Base-by-base conservation (phyloP, 1,140 invertebrate species). In the Lanistes nyassanus region DNA sequence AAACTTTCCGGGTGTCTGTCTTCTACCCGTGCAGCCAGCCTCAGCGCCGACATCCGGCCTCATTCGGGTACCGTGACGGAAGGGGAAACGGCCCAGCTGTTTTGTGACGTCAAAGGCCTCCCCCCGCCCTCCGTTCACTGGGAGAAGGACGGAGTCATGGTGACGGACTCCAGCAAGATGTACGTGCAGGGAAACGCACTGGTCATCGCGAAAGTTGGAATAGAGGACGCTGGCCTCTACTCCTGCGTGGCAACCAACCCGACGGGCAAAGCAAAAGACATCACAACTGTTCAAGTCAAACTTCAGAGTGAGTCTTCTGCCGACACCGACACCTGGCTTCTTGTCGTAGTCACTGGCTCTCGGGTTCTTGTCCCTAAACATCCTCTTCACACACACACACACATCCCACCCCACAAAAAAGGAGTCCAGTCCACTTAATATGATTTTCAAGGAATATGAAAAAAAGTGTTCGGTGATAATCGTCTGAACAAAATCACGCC, bases 171-270 rank as follows among this genome's bases (percentile, higher is more conserved):
- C 23, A 55, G 67, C 29, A 80, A 78, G 56, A 69, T 80, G 23
- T 80, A 67, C 56, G 77, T 83, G n/a, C 70, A 67, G n/a, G 73
- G 77, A 23, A 76, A 75, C 21, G 76, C 76, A 31, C 73, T 85
- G 60, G 72, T 78, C 23, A 76, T 85, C 34, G 70, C 66, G 5
- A 71, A 74, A 13, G 70, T 81, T 2, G 72, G 76, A 31, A 73
- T 83, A 42, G 83, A 85, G 56, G 80, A 85, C 65, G 76, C 80
- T 36, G 83, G 83, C 5, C 37, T 79, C 31, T 85, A 85, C 66
- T 80, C 76, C 31, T 85, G 83, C 76, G 71, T 83, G 23, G 82
- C 66, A 16, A 77, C 21, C 66, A 82, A 81, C 76, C 70, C 39
- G 21, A 62, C 67, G 47, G 75, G 76, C 42, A 68, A 68, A 16